Evolutionary conservation across 2,888 invertebrate species (phyloP).

Genomic region (Uropetala carovei): DNA sequence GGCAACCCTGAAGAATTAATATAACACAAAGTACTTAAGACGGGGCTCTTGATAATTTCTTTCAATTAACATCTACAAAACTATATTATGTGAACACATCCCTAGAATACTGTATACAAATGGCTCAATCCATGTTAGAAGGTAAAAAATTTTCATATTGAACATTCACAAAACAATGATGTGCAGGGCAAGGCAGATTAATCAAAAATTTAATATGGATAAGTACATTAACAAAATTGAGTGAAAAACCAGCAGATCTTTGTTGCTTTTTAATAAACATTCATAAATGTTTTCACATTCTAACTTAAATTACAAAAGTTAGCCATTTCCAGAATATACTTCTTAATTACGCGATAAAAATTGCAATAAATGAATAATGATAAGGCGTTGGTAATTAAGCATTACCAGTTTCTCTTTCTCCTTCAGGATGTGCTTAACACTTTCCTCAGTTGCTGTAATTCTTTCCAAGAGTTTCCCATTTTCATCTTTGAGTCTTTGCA

Average conservation of each 20-base stretch:
- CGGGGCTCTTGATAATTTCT: no score
- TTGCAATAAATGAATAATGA: not conserved
- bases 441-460: conserved; percentile 67
- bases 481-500: conserved; percentile 68
- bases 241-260: no score
- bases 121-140: conserved; percentile 1
- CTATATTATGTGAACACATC: conserved; percentile 4
- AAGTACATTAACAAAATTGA: no score
- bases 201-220: no score
- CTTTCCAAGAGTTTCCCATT: conserved; percentile 67
- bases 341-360: no score
- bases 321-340: no score
- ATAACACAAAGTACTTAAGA: no score
- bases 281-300: no score
- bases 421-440: conserved; percentile 68
- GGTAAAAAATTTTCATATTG: not conserved
- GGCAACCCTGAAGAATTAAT: no score
- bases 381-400: not conserved
- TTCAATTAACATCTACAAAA: no score
- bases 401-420: conserved; percentile 73
- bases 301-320: no score
- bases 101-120: conserved; percentile 14
- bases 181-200: not conserved
- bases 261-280: no score
- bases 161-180: not conserved